phyloP scores from a whole-genome alignment of 2,888 invertebrate genomes.

The Stenoptilia bipunctidactyla region DNA sequence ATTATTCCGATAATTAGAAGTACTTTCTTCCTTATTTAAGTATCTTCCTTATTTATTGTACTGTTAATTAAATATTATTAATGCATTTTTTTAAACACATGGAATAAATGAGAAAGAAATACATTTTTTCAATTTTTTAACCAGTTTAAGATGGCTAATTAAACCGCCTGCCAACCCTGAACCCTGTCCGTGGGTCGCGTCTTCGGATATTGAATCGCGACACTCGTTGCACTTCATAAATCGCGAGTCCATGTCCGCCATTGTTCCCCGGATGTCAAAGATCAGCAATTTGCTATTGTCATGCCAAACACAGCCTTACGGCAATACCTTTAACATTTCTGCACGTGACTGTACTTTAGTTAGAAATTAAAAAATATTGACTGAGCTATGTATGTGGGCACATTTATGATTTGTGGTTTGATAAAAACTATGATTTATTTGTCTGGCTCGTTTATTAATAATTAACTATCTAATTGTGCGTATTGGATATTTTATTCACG shows the following conservation, averaged over 20 bases:
- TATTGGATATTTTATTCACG: too few species aligned
- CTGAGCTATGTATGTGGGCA: too few species aligned
- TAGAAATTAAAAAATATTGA: too few species aligned
- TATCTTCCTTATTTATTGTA: too few species aligned
- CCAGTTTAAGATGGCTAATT: too few species aligned
- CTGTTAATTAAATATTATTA: too few species aligned
- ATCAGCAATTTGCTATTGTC: slow-evolving; percentile 66
- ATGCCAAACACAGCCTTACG: slow-evolving; percentile 21
- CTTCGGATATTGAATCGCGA: slow-evolving; percentile 22
- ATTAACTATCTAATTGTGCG: slow-evolving; percentile 14
- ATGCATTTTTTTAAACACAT: too few species aligned
- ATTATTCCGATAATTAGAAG: too few species aligned
- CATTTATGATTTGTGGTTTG: slow-evolving; percentile 3
- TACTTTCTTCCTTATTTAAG: too few species aligned
- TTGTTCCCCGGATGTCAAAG: slow-evolving; percentile 64
- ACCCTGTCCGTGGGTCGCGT: slow-evolving; percentile 8
- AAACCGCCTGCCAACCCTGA: background rate
- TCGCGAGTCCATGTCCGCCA: slow-evolving; percentile 35
- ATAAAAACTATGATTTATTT: slow-evolving; percentile 29
- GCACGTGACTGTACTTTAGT: too few species aligned
- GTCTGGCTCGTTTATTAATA: slow-evolving; percentile 22
- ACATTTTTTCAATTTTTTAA: too few species aligned
- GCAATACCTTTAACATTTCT: background rate
- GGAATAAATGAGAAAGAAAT: too few species aligned
- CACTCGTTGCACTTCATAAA: slow-evolving; percentile 30